Base-by-base conservation (phyloP, 2,888 invertebrate genomes). In the Boloria euphrosyne region DNA sequence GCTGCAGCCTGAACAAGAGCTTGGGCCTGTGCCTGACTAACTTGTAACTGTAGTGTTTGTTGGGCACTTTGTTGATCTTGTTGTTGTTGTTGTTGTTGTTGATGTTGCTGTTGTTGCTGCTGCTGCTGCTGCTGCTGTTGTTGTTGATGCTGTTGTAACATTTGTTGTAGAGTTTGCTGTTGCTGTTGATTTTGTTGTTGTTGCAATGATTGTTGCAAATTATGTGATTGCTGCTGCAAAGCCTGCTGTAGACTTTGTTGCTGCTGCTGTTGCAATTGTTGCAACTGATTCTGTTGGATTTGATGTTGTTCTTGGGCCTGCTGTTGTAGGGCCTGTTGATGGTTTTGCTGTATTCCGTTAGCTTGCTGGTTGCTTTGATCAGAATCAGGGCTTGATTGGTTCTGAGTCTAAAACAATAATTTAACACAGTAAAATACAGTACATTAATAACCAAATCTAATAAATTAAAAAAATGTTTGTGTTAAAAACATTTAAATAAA, bases 341-440 rank as follows among this genome's bases (percentile, higher is more conserved):
- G 88, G 67, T 77, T 87, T 71, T 88, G 87, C 71, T 85, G 90
- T 60, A 86, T 82, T 60, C 93, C 90, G 83, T 93, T 93, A 44
- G 90, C 80, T 71, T 92, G 92, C 72, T 92, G 93, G 71, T 85
- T 92, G 61, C 89, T 82, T 50, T 88, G 89, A 66, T 91, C 91
- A 2, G 89, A 81, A 69, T 90, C 89, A 16, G 91, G 88, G 71
- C 90, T 92, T 13, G 87, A 84, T 71, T 91, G 92, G 69, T 93
- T 92, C 72, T 93, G 93, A 44, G 92, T 89, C 84, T 94, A 90
- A 61, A 89, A 89, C 76, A 82, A 85, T 16, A 18, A n/a, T 52
- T 22, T 5, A 16, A n/a, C 4, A 53, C 10, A 38, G 10, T 18
- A 51, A 17, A 14, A 51, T 18, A 27, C 2, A 7, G 1, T 18